Conservation (phyloP, 2,797 vertebrate species). For the Hypotaenidia philippensis region DNA sequence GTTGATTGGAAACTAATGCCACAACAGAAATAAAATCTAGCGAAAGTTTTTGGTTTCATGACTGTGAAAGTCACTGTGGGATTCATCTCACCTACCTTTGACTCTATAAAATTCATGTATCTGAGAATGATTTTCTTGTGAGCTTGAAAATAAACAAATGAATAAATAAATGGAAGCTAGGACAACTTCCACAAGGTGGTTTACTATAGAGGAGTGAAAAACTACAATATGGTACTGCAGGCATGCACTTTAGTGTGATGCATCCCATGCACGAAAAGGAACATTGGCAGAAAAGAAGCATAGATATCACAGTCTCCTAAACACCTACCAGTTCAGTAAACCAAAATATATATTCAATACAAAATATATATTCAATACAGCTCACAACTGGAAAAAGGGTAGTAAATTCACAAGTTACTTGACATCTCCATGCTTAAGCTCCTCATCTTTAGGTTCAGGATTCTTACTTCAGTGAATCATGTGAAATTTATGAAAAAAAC, state of each 20-base stretch:
- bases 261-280: background rate
- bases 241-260: background rate
- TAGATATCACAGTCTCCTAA: background rate
- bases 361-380: background rate
- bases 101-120: background rate
- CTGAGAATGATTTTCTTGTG: accelerated
- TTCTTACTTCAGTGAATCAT: background rate
- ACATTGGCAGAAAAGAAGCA: background rate
- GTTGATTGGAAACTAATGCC: background rate
- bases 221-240: background rate
- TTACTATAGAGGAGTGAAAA: background rate
- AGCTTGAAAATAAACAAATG: background rate
- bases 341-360: background rate
- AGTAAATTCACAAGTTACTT: background rate
- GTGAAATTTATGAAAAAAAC: background rate
- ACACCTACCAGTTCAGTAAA: accelerated
- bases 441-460: background rate
- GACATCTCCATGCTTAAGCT: background rate
- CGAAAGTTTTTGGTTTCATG: background rate
- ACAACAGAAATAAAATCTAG: background rate
- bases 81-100: background rate
- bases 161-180: background rate
- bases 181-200: accelerated
- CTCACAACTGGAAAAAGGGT: background rate
- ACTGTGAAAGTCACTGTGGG: background rate